A percentile compares a stretch with the other conserved stretches of the same genome.
phyloP scores from a whole-genome alignment of 2,888 invertebrate species.

The Amiota minor region DNA sequence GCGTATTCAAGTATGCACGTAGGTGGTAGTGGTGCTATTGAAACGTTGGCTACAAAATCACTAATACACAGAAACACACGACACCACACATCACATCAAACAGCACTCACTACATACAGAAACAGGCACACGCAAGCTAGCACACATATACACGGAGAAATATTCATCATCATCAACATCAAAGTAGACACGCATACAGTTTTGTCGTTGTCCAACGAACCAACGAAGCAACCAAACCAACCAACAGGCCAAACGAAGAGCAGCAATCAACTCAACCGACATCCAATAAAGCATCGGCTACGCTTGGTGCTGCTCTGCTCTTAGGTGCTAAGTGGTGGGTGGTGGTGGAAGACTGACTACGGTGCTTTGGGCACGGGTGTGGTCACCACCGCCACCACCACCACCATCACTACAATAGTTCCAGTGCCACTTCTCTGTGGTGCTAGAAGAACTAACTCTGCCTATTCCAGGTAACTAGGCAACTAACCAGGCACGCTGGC shows the following conservation, averaged over 20 bases:
- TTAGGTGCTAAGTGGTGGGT: slow-evolving; percentile 6
- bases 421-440: no score
- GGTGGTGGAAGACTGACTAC: slow-evolving; percentile 12
- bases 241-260: slow-evolving; percentile 6
- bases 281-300: slow-evolving; percentile 1
- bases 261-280: slow-evolving; percentile 5
- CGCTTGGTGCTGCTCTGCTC: slow-evolving; percentile 2
- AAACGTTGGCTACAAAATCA: slow-evolving; percentile 29
- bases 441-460: background rate
- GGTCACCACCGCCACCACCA: slow-evolving; percentile 29
- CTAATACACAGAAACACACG: no score
- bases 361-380: slow-evolving; percentile 36
- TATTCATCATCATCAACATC: slow-evolving; percentile 14
- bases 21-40: slow-evolving; percentile 23
- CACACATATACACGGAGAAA: slow-evolving; percentile 33
- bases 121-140: slow-evolving; percentile 31
- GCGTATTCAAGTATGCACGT: background rate
- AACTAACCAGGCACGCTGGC: background rate
- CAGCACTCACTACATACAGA: slow-evolving; percentile 22
- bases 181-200: background rate
- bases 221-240: slow-evolving; percentile 23
- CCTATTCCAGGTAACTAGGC: background rate
- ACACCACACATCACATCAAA: no score
- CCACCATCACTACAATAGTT: background rate
- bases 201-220: slow-evolving; percentile 14